phyloP scores from a whole-genome alignment of 2,888 invertebrate species.

The Endotricha flammealis region DNA sequence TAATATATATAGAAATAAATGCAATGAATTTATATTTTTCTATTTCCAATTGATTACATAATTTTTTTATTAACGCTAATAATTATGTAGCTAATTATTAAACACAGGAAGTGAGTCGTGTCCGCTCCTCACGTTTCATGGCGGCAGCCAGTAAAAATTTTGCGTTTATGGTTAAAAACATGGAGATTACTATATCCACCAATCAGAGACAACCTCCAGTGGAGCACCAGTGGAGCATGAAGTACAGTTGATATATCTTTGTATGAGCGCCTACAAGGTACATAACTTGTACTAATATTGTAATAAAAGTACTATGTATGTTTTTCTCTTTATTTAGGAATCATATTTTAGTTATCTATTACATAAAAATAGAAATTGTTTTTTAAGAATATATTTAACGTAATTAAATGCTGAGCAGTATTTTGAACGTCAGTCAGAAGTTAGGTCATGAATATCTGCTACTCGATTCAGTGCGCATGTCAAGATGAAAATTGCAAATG shows the following conservation, averaged over 20 bases:
- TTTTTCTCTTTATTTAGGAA: too few relatives aligned
- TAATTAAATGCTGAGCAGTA: neutral
- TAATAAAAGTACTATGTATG: too few relatives aligned
- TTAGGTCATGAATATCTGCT: constrained; percentile 63
- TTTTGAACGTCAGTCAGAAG: constrained; percentile 41
- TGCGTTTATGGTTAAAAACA: constrained; percentile 50
- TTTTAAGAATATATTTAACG: neutral
- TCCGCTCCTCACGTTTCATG: constrained; percentile 63
- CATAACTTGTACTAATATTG: too few relatives aligned
- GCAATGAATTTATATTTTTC: too few relatives aligned
- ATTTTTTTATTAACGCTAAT: too few relatives aligned
- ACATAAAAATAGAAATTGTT: neutral
- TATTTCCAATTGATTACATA: too few relatives aligned
- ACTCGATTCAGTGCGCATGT: constrained; percentile 82
- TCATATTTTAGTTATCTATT: too few relatives aligned
- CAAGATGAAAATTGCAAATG: constrained; percentile 96
- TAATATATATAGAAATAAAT: too few relatives aligned
- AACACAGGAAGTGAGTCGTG: constrained; percentile 70
- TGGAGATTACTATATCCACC: constrained; percentile 51
- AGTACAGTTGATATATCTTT: constrained; percentile 30
- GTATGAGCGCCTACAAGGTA: constrained; percentile 1
- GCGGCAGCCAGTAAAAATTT: constrained; percentile 59
- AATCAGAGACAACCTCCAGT: constrained; percentile 54
- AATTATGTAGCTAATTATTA: too few relatives aligned
- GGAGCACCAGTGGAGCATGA: constrained; percentile 69